Base-by-base conservation (phyloP, 2,113 vertebrate genomes). In the Gallinago jamesoni region DNA sequence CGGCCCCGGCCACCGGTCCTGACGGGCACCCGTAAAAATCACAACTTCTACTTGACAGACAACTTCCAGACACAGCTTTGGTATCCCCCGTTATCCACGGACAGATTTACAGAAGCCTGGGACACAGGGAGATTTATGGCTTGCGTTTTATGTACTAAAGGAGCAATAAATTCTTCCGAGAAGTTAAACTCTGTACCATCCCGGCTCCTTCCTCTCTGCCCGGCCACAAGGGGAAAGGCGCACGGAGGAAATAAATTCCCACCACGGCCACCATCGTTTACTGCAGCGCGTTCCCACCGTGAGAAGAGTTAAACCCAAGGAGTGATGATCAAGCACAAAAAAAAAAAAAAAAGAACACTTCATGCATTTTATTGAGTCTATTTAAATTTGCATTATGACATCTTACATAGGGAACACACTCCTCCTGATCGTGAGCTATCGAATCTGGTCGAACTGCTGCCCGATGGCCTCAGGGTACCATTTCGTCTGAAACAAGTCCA, bases 331-430 rank as follows among this genome's bases (percentile, higher is more conserved):
- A 78, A 96, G 94, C 95, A 98, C 98, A 98, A 43, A 43, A 43
- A 98, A 39, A 39, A 39, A 39, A 39, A 39, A 39, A 95, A 93
- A 97, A 23, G 48, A 97, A 97, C 93, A 94, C 95, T 98, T 98
- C 98, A 98, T 98, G 98, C 98, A 98, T 97, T 98, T 98, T 98
- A 98, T 98, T 98, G 97, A 97, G 97, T 97, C 96, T 98, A 68
- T 96, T 98, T 96, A 89, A 96, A 93, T 97, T 94, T 97, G 97
- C 95, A 97, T 96, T 96, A 91, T 96, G 97, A 98, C 97, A 98
- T 97, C 92, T 97, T 98, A 98, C 98, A 98, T 47, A 98, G 94
- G 98, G 96, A 97, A 97, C 96, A 98, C 97, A 97, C 96, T 97
- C 97, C 84, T 98, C 96, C 97, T 96, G 97, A 97, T 70, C 68